phyloP scores from a whole-genome alignment of 2,888 invertebrate genomes.

The Bugula neritina region DNA sequence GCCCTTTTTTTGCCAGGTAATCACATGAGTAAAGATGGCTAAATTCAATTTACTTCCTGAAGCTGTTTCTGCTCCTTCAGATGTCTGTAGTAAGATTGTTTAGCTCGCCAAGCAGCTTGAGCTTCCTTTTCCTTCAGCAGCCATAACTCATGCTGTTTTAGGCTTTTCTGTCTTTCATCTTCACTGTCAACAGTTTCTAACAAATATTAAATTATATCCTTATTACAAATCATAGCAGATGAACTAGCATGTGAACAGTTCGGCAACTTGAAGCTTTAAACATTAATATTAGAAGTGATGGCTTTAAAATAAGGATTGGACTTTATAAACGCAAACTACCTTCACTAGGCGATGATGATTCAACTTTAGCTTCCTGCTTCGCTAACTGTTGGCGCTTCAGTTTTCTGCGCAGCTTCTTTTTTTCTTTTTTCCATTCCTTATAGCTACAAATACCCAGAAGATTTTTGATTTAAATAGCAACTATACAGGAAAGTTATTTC shows the following conservation, averaged over 20 bases:
- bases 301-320: too few species aligned
- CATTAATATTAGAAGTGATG: too few species aligned
- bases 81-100: conserved; percentile 28
- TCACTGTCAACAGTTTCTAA: not conserved
- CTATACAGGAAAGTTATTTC: too few species aligned
- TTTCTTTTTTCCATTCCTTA: conserved; percentile 18
- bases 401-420: conserved; percentile 1
- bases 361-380: not conserved
- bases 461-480: too few species aligned
- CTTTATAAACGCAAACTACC: not conserved
- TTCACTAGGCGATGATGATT: not conserved
- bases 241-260: not conserved
- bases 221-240: not conserved
- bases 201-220: too few species aligned
- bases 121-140: conserved; percentile 40
- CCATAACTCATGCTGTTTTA: conserved; percentile 39
- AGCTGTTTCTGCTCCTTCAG: not conserved
- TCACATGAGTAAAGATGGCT: too few species aligned
- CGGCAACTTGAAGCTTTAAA: too few species aligned
- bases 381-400: not conserved
- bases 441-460: too few species aligned
- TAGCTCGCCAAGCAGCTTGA: conserved; percentile 36
- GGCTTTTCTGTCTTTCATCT: not conserved
- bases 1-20: too few species aligned
- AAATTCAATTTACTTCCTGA: too few species aligned